phyloP scores from a whole-genome alignment of 2,888 invertebrate species.

The Nephrotoma flavescens region DNA sequence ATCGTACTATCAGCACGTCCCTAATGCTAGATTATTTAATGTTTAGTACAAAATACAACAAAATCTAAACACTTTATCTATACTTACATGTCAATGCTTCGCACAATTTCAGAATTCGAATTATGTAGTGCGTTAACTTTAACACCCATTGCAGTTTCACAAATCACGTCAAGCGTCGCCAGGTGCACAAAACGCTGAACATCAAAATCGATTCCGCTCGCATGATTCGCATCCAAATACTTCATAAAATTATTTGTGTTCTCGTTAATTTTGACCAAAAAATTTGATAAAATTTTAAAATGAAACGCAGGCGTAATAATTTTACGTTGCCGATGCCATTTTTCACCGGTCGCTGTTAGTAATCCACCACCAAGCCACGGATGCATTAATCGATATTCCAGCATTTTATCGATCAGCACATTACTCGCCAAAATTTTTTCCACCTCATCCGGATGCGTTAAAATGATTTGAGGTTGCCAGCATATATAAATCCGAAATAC shows the following conservation, averaged over 20 bases:
- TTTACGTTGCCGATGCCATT: slow-evolving; percentile 38
- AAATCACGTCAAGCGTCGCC: slow-evolving; percentile 35
- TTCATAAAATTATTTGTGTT: slow-evolving; percentile 36
- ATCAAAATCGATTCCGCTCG: slow-evolving; percentile 29
- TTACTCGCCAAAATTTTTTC: neutral
- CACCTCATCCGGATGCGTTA: neutral
- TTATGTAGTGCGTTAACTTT: neutral
- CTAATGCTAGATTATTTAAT: neutral
- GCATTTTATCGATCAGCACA: neutral
- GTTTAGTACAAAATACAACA: neutral
- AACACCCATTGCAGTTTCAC: slow-evolving; percentile 17
- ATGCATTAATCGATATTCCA: slow-evolving; percentile 25
- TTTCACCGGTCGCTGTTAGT: slow-evolving; percentile 25
- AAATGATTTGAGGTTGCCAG: neutral
- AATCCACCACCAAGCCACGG: slow-evolving; percentile 36
- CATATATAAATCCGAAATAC: neutral
- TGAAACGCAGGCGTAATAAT: slow-evolving; percentile 40
- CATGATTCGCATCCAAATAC: slow-evolving; percentile 14
- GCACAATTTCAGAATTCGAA: neutral
- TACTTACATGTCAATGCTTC: neutral
- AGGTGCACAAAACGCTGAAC: slow-evolving; percentile 36
- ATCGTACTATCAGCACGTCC: slow-evolving; percentile 12
- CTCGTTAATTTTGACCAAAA: slow-evolving; percentile 31
- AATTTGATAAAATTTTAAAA: slow-evolving; percentile 35
- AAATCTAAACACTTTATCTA: neutral